phyloP scores from a whole-genome alignment of 2,113 vertebrate genomes.

The Apeltes quadracus region DNA sequence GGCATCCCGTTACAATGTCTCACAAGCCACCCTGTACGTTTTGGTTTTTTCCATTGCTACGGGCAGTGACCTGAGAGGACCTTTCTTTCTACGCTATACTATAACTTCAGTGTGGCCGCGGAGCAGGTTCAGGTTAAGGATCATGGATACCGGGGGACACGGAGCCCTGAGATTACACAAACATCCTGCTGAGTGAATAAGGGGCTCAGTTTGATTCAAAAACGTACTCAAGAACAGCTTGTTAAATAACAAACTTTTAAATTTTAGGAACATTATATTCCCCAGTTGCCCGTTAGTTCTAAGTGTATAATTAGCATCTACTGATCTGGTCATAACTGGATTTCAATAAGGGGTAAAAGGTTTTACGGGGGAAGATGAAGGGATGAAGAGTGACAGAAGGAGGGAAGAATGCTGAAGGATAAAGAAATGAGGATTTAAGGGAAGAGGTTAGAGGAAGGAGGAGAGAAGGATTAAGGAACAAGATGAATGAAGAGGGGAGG shows the following conservation, averaged over 20 bases:
- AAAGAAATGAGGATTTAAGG: neutral
- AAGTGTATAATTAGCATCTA: neutral
- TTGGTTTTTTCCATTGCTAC: slow-evolving; percentile 19
- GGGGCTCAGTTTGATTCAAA: neutral
- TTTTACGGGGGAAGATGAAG: neutral
- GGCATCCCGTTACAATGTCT: too few species aligned
- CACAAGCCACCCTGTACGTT: slow-evolving; percentile 14
- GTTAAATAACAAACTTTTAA: neutral
- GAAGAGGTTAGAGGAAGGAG: neutral
- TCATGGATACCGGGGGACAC: slow-evolving; percentile 21
- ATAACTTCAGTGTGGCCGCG: neutral
- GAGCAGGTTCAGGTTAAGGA: slow-evolving; percentile 38
- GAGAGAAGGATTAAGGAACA: neutral
- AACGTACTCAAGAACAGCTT: neutral
- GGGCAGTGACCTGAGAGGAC: slow-evolving; percentile 49
- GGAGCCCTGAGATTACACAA: slow-evolving; percentile 1
- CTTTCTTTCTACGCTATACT: slow-evolving; percentile 45
- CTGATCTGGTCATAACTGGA: neutral
- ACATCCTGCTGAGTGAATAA: neutral
- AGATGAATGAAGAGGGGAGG: neutral
- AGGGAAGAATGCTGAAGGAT: neutral
- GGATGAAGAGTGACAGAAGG: neutral
- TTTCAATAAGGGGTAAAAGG: neutral
- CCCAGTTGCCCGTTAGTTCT: neutral
- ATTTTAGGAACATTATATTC: neutral